Evolutionary conservation across 2,113 vertebrate species (phyloP).

Genomic region (Saguinus imperator): DNA sequence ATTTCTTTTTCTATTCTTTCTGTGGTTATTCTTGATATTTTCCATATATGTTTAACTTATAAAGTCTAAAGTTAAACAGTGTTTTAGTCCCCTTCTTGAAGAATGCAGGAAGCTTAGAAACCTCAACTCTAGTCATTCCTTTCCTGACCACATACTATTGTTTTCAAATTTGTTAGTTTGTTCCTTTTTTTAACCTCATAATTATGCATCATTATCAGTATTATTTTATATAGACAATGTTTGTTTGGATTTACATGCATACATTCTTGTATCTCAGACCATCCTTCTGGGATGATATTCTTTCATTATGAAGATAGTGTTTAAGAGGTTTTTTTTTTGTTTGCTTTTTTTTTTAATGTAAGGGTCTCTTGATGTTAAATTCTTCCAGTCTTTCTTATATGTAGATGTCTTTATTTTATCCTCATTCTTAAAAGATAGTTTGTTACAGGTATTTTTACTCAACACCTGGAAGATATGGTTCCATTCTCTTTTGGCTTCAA

Average conservation of each 20-base stretch:
- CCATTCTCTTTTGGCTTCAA: conserved; percentile 21
- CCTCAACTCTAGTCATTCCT: neutral
- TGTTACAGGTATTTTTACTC: neutral
- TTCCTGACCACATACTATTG: conserved; percentile 44
- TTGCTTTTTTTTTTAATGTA: neutral
- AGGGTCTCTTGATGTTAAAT: conserved; percentile 42
- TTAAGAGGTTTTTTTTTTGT: neutral
- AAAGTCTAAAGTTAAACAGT: conserved; percentile 51
- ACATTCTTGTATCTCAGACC: conserved; percentile 31
- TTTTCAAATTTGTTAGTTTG: conserved; percentile 12
- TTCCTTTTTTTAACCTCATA: conserved; percentile 9
- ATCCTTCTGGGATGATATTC: conserved; percentile 36
- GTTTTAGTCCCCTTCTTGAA: conserved; percentile 47
- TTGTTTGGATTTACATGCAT: conserved; percentile 30
- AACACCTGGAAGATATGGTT: neutral
- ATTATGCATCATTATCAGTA: conserved; percentile 14
- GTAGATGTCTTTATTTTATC: conserved; percentile 41
- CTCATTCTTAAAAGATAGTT: conserved; percentile 38
- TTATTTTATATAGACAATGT: conserved; percentile 32
- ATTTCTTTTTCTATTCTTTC: conserved; percentile 47
- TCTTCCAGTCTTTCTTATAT: conserved; percentile 24
- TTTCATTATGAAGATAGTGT: conserved; percentile 49
- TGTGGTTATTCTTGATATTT: conserved; percentile 53
- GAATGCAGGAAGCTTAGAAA: conserved; percentile 24
- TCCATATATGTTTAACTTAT: conserved; percentile 32